phyloP scores from a whole-genome alignment of 2,888 invertebrate species.

The Seira ritae region DNA sequence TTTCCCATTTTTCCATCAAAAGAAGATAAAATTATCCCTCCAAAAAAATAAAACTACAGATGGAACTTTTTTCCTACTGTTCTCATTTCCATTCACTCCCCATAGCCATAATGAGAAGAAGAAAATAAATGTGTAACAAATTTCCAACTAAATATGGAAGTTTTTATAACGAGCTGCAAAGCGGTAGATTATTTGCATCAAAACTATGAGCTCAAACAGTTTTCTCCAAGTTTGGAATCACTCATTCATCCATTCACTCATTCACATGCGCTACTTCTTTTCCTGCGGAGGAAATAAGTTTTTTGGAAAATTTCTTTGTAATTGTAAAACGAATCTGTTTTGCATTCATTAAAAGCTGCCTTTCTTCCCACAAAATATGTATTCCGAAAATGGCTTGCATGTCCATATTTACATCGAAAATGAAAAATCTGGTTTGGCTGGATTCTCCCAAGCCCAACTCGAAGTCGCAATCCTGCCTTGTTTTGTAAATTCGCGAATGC shows the following conservation, averaged over 20 bases:
- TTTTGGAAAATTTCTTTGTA: neutral
- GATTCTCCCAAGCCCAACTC: neutral
- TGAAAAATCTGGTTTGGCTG: neutral
- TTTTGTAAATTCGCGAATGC: too few species aligned
- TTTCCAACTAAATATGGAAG: too few species aligned
- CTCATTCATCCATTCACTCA: neutral
- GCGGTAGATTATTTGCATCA: neutral
- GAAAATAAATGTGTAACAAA: too few species aligned
- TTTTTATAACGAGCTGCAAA: conserved; percentile 3
- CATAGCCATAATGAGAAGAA: too few species aligned
- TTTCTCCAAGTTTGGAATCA: neutral
- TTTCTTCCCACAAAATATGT: neutral
- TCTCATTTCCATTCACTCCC: too few species aligned
- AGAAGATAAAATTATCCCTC: too few species aligned
- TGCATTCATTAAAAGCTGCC: neutral
- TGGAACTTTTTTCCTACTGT: too few species aligned
- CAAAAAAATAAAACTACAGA: too few species aligned
- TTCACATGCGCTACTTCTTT: neutral
- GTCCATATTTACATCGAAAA: neutral
- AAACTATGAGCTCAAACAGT: neutral
- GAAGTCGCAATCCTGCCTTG: too few species aligned
- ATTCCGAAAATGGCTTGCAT: neutral
- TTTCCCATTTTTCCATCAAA: too few species aligned
- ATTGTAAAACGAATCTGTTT: conserved; percentile 3
- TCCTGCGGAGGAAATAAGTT: neutral